phyloP scores from a whole-genome alignment of 2,113 vertebrate species.

The Grus americana region DNA sequence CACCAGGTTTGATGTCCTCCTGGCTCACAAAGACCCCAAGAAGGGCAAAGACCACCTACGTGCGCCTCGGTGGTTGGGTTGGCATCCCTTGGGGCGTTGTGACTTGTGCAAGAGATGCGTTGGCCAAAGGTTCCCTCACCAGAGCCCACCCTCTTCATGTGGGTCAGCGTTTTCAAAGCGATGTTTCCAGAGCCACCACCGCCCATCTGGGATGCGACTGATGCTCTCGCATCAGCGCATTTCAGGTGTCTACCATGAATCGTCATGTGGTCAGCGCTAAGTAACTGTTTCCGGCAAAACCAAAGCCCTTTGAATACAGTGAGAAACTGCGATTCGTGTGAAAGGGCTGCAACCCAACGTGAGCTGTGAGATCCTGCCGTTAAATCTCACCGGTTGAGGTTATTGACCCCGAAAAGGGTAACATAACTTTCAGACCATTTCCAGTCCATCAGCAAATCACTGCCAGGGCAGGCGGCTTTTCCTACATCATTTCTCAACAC shows the following conservation, averaged over 20 bases:
- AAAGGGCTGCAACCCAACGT: not conserved
- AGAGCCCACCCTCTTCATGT: not conserved
- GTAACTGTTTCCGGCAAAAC: not conserved
- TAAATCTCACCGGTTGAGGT: not conserved
- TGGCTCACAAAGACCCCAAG: not conserved
- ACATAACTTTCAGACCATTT: slow-evolving; percentile 50
- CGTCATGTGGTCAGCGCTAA: accelerated
- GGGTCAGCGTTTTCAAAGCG: not conserved
- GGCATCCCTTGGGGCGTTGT: not conserved
- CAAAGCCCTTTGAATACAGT: not conserved
- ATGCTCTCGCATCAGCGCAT: not conserved
- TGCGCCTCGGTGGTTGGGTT: accelerated
- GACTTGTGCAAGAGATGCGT: not conserved
- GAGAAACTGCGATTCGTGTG: not conserved
- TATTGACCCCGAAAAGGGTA: slow-evolving; percentile 47
- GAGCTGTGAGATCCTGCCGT: not conserved
- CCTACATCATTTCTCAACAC: not conserved
- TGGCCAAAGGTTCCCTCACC: not conserved
- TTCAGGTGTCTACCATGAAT: not conserved
- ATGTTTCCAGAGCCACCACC: not conserved
- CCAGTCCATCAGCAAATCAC: slow-evolving; percentile 21
- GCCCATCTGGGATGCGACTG: accelerated
- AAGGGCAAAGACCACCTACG: not conserved
- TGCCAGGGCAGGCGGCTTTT: not conserved
- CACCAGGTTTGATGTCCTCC: not conserved